Base-by-base conservation (phyloP, 2,797 vertebrate genomes). In the Valencia hispanica region DNA sequence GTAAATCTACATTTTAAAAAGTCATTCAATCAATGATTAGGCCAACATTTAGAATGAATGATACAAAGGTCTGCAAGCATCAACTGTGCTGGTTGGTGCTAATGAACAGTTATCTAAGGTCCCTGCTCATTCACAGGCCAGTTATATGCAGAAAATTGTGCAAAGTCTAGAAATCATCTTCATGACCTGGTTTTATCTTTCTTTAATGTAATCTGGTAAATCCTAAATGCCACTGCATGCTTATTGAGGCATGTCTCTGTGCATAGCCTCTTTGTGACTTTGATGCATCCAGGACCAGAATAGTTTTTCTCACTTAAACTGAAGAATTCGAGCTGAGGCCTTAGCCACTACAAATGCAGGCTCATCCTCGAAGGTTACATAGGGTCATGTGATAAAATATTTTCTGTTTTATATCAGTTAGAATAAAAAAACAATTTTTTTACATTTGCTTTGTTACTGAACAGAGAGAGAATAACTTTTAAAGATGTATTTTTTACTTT, bases 171-270 rank as follows among this genome's bases (percentile, higher is more conserved):
- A 82, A 87, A 72, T 88, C 83, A 82, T 81, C 82, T 32, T 72
- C 32, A 12, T 80, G 10, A 43, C 51, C 73, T 69, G 81, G 82
- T 82, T 39, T 36, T 65, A 39, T 83, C 79, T 82, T 83, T 50
- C 34, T 83, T 81, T 80, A 74, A 81, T 30, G 88, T 90, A 80
- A 88, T 86, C 81, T 87, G 79, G 75, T 78, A 61, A 78, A 57
- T 66, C 72, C 68, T 50, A 88, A 86, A 89, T 87, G 74, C 72
- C 78, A 83, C 73, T 36, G 72, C 79, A 84, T 84, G 79, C 74
- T 79, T 85, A 72, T 79, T 75, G 69, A 84, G 81, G 53, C 45
- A 51, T 80, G 76, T 77, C 80, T 75, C 65, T 12, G 50, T 78
- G 77, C 55, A 87, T 74, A 79, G 53, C 3, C 68, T 80, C 81